phyloP scores from a whole-genome alignment of 2,888 invertebrate genomes.

The Plagiodera versicolora region DNA sequence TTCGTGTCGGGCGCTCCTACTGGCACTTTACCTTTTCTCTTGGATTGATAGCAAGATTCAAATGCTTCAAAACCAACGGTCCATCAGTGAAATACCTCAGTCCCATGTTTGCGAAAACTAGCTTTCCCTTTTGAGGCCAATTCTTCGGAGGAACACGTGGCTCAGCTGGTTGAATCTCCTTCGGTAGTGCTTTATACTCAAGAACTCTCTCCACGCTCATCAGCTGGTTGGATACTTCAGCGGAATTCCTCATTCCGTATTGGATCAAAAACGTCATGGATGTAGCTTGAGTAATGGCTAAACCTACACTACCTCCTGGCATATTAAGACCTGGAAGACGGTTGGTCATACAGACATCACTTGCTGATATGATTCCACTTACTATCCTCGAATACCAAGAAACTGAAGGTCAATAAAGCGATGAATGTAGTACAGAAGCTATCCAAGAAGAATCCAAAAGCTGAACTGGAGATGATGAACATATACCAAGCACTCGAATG shows the following conservation, averaged over 20 bases:
- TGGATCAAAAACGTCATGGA: slow-evolving; percentile 63
- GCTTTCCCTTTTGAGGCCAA: slow-evolving; percentile 73
- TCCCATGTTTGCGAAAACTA: slow-evolving; percentile 68
- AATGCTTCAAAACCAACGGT: slow-evolving; percentile 72
- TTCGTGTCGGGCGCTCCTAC: neutral
- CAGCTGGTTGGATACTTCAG: slow-evolving; percentile 70
- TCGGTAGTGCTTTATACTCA: slow-evolving; percentile 63
- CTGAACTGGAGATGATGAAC: slow-evolving; percentile 62
- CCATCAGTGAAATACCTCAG: slow-evolving; percentile 72
- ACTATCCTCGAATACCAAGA: slow-evolving; percentile 47
- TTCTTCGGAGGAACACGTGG: slow-evolving; percentile 37
- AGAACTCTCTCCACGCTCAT: slow-evolving; percentile 86
- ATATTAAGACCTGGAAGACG: slow-evolving; percentile 33
- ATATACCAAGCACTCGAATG: slow-evolving; percentile 68
- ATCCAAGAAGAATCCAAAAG: slow-evolving; percentile 67
- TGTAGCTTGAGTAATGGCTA: slow-evolving; percentile 51
- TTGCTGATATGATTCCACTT: no score
- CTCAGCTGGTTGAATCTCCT: slow-evolving; percentile 64
- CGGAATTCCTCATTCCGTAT: slow-evolving; percentile 76
- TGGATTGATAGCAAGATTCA: slow-evolving; percentile 68
- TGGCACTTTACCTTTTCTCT: slow-evolving; percentile 63
- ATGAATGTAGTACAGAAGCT: slow-evolving; percentile 64
- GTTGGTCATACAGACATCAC: neutral
- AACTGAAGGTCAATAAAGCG: slow-evolving; percentile 65
- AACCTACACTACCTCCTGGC: slow-evolving; percentile 58